These are phyloP conservation scores for Philaenus spumarius DNA, from an alignment of 1,140 invertebrate genomes.

Conservation along the genomic window DNA sequence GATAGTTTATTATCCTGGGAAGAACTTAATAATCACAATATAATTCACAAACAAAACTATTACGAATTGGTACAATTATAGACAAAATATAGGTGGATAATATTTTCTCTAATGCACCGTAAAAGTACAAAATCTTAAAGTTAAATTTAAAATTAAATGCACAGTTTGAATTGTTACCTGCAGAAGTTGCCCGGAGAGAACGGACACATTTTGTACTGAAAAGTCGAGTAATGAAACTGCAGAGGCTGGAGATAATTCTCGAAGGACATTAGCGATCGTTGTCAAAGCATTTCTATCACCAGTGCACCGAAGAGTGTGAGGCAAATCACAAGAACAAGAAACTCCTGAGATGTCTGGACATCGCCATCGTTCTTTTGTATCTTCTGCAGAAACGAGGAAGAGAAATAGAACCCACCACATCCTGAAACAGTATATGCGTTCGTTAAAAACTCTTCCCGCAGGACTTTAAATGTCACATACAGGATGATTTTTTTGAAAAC, in stretches of 20 bases:
- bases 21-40: too few relatives aligned
- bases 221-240: constrained; percentile 72
- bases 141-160: background rate
- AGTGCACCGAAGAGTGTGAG: constrained; percentile 72
- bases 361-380: constrained; percentile 48
- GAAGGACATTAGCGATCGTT: constrained; percentile 47
- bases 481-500: too few relatives aligned
- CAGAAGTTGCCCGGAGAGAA: constrained; percentile 56
- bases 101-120: too few relatives aligned
- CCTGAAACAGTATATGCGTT: constrained; percentile 22
- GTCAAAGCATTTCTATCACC: constrained; percentile 57
- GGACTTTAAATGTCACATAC: too few relatives aligned
- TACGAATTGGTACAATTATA: too few relatives aligned
- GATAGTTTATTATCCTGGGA: too few relatives aligned
- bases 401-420: constrained; percentile 24
- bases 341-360: constrained; percentile 68
- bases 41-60: too few relatives aligned
- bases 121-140: background rate
- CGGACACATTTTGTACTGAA: constrained; percentile 59
- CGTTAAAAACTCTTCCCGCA: too few relatives aligned
- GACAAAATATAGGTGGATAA: too few relatives aligned
- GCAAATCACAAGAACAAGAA: constrained; percentile 78
- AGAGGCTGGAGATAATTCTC: constrained; percentile 45
- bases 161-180: constrained; percentile 3
- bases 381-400: constrained; percentile 19